Conservation (phyloP, 2,797 vertebrate species). For the Phylloscopus collybita region DNA sequence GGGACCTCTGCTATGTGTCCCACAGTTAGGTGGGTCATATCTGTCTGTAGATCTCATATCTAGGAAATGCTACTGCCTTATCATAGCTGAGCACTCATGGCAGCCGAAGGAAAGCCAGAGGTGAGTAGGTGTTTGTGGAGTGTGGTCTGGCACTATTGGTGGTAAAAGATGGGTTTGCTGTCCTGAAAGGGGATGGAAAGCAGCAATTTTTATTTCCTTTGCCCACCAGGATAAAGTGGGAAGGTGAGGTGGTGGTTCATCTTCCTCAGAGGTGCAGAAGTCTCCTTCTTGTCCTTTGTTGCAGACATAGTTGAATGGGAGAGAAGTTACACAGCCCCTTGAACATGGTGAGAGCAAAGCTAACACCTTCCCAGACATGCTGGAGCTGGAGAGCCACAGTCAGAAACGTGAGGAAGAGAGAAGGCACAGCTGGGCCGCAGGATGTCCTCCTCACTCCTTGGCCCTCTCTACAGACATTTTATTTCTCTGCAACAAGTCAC, state of each 20-base stretch:
- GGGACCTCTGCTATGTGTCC: conserved; percentile 23
- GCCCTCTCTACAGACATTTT: background rate
- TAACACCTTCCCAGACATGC: background rate
- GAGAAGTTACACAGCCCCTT: background rate
- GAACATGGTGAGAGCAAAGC: background rate
- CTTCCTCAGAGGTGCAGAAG: background rate
- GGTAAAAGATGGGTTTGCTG: conserved; percentile 1
- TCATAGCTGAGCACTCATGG: background rate
- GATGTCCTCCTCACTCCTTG: background rate
- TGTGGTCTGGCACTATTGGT: background rate
- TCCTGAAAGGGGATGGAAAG: background rate
- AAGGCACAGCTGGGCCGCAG: background rate
- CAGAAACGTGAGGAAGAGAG: background rate
- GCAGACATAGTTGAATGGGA: background rate
- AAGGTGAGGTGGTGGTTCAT: background rate
- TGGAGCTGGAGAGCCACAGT: background rate
- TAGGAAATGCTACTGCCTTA: conserved; percentile 14
- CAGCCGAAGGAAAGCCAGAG: background rate
- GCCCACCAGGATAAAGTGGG: background rate
- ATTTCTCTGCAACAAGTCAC: background rate
- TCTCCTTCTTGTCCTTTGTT: background rate
- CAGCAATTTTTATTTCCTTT: background rate
- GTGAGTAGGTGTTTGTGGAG: background rate
- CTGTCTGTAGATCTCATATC: background rate
- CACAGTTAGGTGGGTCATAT: background rate